These are phyloP conservation scores for Natator depressus DNA, from an alignment of 2,113 vertebrate genomes.

Conservation along the genomic window DNA sequence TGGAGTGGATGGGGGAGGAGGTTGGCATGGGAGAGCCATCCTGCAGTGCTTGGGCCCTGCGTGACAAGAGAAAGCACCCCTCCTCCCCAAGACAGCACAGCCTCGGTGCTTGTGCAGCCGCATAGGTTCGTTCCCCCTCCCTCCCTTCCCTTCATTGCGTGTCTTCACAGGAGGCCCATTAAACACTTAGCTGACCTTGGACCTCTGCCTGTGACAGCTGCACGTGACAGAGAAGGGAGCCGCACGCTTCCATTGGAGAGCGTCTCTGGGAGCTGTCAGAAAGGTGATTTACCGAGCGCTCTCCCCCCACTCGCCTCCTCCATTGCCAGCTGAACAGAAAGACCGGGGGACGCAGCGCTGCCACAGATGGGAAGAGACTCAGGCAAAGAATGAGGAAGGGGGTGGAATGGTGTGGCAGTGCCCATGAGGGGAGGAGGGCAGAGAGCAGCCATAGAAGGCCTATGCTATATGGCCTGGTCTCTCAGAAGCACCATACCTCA, in stretches of 20 bases:
- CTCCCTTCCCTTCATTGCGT: background rate
- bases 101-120: background rate
- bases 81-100: background rate
- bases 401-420: rapidly evolving
- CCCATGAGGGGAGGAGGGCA: background rate
- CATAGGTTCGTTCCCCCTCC: constrained; percentile 36
- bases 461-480: background rate
- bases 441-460: background rate
- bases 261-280: background rate
- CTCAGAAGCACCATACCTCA: background rate
- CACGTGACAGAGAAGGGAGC: background rate
- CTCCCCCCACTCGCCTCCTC: background rate
- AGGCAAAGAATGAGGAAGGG: background rate
- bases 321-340: background rate
- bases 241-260: background rate
- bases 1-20: background rate
- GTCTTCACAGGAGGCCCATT: constrained; percentile 64
- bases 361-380: rapidly evolving
- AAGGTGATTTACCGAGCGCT: background rate
- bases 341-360: rapidly evolving
- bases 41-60: background rate
- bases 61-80: background rate
- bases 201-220: constrained; percentile 62
- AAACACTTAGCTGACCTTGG: constrained; percentile 64
- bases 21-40: background rate